phyloP scores from a whole-genome alignment of 2,113 vertebrate genomes.

The Oxyruncus cristatus region DNA sequence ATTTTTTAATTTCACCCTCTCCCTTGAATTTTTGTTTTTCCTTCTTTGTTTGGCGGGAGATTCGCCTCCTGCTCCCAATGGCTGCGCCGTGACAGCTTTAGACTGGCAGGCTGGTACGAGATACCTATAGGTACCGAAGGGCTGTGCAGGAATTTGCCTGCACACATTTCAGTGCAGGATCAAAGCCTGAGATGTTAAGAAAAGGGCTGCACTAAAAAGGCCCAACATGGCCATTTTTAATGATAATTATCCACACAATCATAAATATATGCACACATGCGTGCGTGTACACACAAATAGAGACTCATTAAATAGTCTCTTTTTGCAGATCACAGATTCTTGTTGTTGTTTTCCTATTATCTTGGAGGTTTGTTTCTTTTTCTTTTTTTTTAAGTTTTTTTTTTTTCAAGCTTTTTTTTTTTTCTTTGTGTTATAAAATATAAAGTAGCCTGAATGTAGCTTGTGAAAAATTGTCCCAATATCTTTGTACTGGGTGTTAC shows the following conservation, averaged over 20 bases:
- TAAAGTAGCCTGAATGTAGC: neutral
- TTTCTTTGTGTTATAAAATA: conserved; percentile 16
- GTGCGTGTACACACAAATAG: accelerated
- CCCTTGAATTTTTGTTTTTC: neutral
- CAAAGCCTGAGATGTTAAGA: neutral
- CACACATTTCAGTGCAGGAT: neutral
- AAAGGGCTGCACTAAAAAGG: neutral
- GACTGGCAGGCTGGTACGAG: neutral
- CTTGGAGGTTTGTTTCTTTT: neutral
- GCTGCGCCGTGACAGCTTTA: neutral
- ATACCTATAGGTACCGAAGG: neutral
- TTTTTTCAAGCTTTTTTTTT: neutral
- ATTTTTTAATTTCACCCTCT: neutral
- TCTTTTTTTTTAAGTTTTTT: neutral
- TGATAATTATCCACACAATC: conserved; percentile 16
- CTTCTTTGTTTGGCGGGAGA: neutral
- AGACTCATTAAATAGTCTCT: conserved; percentile 38
- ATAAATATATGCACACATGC: conserved; percentile 33
- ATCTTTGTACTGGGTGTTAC: neutral
- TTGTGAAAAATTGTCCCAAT: conserved; percentile 49
- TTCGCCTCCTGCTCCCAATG: neutral
- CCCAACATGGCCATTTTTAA: neutral
- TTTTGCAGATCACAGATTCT: conserved; percentile 8
- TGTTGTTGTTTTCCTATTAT: neutral
- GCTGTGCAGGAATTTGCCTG: neutral